Conservation (phyloP, 2,888 invertebrate species). For the Boloria euphrosyne region DNA sequence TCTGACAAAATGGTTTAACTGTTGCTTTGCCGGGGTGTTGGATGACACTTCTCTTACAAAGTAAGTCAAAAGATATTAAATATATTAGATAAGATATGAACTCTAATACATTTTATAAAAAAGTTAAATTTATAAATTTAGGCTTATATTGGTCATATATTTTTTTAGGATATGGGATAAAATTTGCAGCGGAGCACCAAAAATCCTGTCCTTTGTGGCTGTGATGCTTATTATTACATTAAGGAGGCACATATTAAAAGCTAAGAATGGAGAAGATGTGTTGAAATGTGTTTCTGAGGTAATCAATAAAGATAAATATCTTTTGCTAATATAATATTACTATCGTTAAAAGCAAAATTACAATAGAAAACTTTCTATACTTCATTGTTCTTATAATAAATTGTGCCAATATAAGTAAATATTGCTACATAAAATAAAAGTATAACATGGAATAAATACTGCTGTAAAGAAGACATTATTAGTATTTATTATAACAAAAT, state of each 20-base stretch:
- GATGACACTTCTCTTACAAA: constrained; percentile 90
- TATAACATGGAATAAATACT: too few relatives aligned
- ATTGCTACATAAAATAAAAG: too few relatives aligned
- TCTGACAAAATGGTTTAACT: constrained; percentile 89
- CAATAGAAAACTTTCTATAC: too few relatives aligned
- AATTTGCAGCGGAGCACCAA: constrained; percentile 91
- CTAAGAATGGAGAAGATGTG: constrained; percentile 82
- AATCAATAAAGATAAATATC: not conserved
- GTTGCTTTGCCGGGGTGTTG: constrained; percentile 91
- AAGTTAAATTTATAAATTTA: too few relatives aligned
- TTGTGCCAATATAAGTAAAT: too few relatives aligned
- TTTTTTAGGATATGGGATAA: constrained; percentile 93
- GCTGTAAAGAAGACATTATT: too few relatives aligned
- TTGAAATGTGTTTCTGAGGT: constrained; percentile 85
- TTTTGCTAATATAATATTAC: not conserved
- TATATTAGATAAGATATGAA: too few relatives aligned
- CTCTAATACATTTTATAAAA: too few relatives aligned
- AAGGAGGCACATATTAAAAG: constrained; percentile 85
- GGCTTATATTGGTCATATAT: too few relatives aligned
- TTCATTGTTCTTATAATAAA: too few relatives aligned
- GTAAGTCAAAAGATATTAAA: constrained; percentile 65
- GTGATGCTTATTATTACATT: constrained; percentile 88
- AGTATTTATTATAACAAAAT: too few relatives aligned
- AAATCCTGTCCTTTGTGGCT: constrained; percentile 90
- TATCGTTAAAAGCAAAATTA: too few relatives aligned